These are phyloP conservation scores for Clarias gariepinus DNA, from an alignment of 2,113 vertebrate species.

Conservation along the genomic window DNA sequence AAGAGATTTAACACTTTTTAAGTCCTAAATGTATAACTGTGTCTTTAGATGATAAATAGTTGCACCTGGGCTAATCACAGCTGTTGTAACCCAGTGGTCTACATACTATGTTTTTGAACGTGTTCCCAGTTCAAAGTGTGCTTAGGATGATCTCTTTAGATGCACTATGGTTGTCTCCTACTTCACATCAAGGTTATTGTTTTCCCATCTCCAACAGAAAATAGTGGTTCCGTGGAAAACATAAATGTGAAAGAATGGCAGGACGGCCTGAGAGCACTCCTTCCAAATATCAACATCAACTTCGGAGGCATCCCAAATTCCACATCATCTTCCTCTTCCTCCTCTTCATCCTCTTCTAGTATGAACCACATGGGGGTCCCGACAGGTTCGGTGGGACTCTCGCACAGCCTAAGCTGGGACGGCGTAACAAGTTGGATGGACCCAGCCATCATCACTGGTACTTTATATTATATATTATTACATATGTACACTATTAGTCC, in stretches of 20 bases:
- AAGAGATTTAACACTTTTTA: slow-evolving; percentile 5
- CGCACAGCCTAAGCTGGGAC: slow-evolving; percentile 97
- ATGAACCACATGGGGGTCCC: slow-evolving; percentile 94
- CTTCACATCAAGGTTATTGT: slow-evolving; percentile 38
- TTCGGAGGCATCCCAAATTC: slow-evolving; percentile 98
- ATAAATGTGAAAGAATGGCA: slow-evolving; percentile 99
- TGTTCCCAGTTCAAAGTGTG: background rate
- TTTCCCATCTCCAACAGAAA: slow-evolving; percentile 84
- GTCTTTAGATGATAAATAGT: background rate
- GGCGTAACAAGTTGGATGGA: slow-evolving; percentile 98
- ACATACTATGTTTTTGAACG: slow-evolving; percentile 20
- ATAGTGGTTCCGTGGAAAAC: slow-evolving; percentile 95
- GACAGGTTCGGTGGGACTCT: slow-evolving; percentile 81
- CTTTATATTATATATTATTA: background rate
- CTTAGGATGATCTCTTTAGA: background rate
- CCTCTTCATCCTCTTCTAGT: slow-evolving; percentile 92
- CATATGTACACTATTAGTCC: background rate
- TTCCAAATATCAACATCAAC: slow-evolving; percentile 99
- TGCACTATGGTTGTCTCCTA: background rate
- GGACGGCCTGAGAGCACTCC: slow-evolving; percentile 97
- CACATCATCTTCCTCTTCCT: slow-evolving; percentile 78
- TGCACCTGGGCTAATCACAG: slow-evolving; percentile 26
- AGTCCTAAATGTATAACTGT: background rate
- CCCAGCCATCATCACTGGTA: slow-evolving; percentile 99
- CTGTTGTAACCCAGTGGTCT: slow-evolving; percentile 32